Base-by-base conservation (phyloP, 1,140 invertebrate genomes). In the Dufourea novaeangliae region DNA sequence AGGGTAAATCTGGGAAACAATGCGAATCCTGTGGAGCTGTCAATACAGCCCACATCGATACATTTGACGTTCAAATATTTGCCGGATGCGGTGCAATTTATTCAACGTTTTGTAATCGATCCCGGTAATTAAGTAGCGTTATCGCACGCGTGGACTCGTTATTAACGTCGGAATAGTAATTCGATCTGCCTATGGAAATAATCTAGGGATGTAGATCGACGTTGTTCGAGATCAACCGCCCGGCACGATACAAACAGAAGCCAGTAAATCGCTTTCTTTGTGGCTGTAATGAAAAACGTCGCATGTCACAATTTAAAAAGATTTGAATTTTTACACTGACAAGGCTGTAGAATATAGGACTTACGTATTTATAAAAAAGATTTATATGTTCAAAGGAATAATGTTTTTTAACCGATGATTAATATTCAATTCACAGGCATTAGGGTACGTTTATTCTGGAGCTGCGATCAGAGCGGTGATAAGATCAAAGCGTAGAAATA, bases 71-170 rank as follows among this genome's bases (percentile, higher is more conserved):
- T 37, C 20, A 50, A 50, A 50, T n/a, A 50, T 50, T 50, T 50
- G 46, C 17, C 20, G 5, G 46, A 6, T 17, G 20, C 8, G 46
- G 1, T n/a, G 6, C 46, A 17, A 50, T 50, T 50, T 50, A n/a
- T 50, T 50, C 46, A 50, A 50, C 46, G 46, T 50, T 50, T 50
- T 22, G 46, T 50, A 50, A 50, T 50, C 46, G n/a, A 50, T 50
- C 46, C n/a, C 46, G 7, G 46, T 50, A 50, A 50, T 50, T 50
- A 50, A 50, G 46, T 7, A 7, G n/a, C 46, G 46, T 50, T 50
- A 50, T 50, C 46, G 7, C 20, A 50, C 20, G 20, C 46, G n/a
- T n/a, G 20, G 20, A 8, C 20, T 8, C 46, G 46, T n/a, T n/a
- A 50, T 50, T 50, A 50, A 50, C n/a, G 46, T n/a, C 20, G 20